A percentile compares a stretch with the other conserved stretches of the same genome.
Conservation (phyloP, 2,888 invertebrate genomes). For the Portevinia maculata region DNA sequence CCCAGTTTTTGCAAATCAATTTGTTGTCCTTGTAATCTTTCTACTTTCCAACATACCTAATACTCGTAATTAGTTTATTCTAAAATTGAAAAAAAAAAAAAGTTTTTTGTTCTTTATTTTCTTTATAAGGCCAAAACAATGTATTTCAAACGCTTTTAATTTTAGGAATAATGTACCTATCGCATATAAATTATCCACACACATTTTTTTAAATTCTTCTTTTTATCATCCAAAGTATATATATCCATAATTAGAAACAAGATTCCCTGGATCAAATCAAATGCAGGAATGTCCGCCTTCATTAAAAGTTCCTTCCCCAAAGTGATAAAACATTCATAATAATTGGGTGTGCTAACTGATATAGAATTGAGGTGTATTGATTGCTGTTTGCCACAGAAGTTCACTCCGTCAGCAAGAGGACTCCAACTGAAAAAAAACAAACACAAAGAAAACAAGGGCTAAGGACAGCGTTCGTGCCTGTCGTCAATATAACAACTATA, state of each 20-base stretch:
- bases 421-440: conserved; percentile 6
- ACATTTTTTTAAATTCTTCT: neutral
- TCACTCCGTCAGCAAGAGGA: conserved; percentile 30
- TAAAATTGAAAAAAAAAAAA: too few relatives aligned
- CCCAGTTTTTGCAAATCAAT: too few relatives aligned
- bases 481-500: conserved; percentile 52
- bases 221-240: neutral
- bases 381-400: conserved; percentile 47
- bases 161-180: too few relatives aligned
- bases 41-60: too few relatives aligned
- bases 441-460: neutral
- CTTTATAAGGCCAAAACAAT: too few relatives aligned
- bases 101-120: too few relatives aligned
- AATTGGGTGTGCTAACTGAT: conserved; percentile 67
- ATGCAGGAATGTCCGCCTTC: conserved; percentile 35
- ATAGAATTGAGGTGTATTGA: conserved; percentile 66
- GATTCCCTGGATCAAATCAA: conserved; percentile 33
- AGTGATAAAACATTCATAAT: conserved; percentile 66
- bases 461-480: conserved; percentile 53
- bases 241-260: conserved; percentile 30
- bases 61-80: too few relatives aligned
- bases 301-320: conserved; percentile 37
- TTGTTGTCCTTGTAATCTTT: too few relatives aligned
- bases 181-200: too few relatives aligned
- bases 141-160: too few relatives aligned